A percentile compares a stretch with the other conserved stretches of the same genome.
phyloP scores from a whole-genome alignment of 2,888 invertebrate genomes.

The Eutolmus rufibarbis region DNA sequence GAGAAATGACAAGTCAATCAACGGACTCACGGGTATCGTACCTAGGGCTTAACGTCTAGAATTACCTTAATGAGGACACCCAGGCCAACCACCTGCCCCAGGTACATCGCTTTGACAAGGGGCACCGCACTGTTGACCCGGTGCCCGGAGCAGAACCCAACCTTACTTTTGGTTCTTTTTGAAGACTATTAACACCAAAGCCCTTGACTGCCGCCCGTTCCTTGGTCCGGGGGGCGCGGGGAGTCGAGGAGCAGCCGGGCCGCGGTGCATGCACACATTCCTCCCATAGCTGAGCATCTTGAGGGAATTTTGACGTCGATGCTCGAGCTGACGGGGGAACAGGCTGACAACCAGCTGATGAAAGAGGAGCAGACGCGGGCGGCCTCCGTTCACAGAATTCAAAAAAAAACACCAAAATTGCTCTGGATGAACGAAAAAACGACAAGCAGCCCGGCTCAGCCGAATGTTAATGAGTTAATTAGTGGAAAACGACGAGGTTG shows the following conservation, averaged over 20 bases:
- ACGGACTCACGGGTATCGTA: background rate
- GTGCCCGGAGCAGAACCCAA: background rate
- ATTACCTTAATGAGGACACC: conserved; percentile 31
- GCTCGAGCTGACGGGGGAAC: background rate
- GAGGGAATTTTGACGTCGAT: conserved; percentile 15
- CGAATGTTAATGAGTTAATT: conserved; percentile 49
- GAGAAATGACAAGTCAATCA: conserved; percentile 33
- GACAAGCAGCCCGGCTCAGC: conserved; percentile 6
- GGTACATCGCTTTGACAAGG: background rate
- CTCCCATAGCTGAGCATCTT: background rate
- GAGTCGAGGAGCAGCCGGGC: background rate
- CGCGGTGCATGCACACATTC: conserved; percentile 4
- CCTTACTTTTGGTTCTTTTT: background rate
- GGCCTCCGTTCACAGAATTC: conserved; percentile 23
- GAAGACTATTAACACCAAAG: background rate
- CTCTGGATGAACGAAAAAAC: conserved; percentile 2
- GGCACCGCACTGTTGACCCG: conserved; percentile 11
- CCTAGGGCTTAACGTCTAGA: background rate
- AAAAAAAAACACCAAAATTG: conserved; percentile 14
- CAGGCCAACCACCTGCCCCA: conserved; percentile 16
- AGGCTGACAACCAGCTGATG: conserved; percentile 17
- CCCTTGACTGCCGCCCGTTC: background rate
- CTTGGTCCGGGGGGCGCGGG: background rate
- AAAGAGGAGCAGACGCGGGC: conserved; percentile 32
- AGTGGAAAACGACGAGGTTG: conserved; percentile 49